A percentile compares a stretch with the other conserved stretches of the same genome.
Evolutionary conservation across 2,888 invertebrate genomes (phyloP).

Genomic region (Hetaerina titia): DNA sequence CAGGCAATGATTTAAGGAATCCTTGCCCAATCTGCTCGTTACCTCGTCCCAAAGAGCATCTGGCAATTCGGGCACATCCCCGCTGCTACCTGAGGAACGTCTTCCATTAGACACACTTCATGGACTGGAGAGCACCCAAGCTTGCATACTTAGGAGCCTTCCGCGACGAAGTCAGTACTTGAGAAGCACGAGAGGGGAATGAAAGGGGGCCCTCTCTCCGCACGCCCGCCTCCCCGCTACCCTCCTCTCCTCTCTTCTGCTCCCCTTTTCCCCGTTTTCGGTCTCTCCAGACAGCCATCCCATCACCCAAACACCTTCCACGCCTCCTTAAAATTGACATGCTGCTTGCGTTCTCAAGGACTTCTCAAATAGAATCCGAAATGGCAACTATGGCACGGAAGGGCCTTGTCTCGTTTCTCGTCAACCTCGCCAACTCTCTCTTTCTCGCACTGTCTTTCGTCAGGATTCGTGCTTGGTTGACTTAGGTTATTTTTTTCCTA

Average conservation of each 20-base stretch:
- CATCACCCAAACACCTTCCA: neutral
- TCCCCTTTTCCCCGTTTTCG: constrained; percentile 10
- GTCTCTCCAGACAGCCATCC: neutral
- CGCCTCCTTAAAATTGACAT: constrained; percentile 17
- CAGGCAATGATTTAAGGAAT: neutral
- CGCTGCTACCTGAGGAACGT: constrained; percentile 15
- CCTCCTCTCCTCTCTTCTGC: neutral
- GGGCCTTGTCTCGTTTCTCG: neutral
- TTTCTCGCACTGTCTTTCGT: neutral
- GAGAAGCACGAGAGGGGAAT: neutral
- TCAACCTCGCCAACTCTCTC: constrained; percentile 1
- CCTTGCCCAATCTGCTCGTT: constrained; percentile 9
- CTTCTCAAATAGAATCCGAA: constrained; percentile 18
- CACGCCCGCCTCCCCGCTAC: neutral
- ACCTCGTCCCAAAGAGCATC: neutral
- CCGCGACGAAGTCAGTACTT: neutral
- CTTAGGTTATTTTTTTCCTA: neutral
- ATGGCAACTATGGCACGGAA: neutral
- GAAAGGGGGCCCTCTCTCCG: neutral
- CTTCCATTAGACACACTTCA: constrained; percentile 24
- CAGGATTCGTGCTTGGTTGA: constrained; percentile 32
- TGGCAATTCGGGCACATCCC: constrained; percentile 20
- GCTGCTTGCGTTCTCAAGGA: constrained; percentile 54
- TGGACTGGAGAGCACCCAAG: constrained; percentile 23
- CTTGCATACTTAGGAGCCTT: neutral